Evolutionary conservation across 2,113 vertebrate genomes (phyloP).

Genomic region (Platichthys stellatus): DNA sequence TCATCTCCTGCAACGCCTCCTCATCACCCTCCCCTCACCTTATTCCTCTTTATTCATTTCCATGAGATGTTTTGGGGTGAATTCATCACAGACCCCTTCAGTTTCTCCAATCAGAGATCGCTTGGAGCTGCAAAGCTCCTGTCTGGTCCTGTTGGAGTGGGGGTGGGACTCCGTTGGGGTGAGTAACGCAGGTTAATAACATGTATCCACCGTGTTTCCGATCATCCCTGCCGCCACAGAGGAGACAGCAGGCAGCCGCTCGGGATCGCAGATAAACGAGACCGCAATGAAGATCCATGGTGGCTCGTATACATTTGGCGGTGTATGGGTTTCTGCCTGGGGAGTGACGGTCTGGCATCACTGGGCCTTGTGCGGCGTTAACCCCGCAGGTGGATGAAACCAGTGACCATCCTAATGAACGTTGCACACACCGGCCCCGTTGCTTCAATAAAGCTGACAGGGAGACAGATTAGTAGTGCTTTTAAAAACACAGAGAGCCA

Average conservation of each 20-base stretch:
- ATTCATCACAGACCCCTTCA: slow-evolving; percentile 54
- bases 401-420: slow-evolving; percentile 61
- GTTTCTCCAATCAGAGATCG: slow-evolving; percentile 30
- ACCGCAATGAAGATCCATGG: slow-evolving; percentile 40
- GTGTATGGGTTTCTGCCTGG: slow-evolving; percentile 7
- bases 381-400: slow-evolving; percentile 46
- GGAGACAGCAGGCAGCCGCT: slow-evolving; percentile 23
- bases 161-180: neutral
- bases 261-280: slow-evolving; percentile 39
- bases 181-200: slow-evolving; percentile 49
- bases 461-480: slow-evolving; percentile 72
- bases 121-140: slow-evolving; percentile 7
- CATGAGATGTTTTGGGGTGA: slow-evolving; percentile 43
- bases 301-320: neutral
- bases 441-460: slow-evolving; percentile 71
- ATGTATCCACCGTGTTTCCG: slow-evolving; percentile 37
- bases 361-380: slow-evolving; percentile 26
- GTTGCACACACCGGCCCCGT: slow-evolving; percentile 36
- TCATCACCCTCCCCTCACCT: slow-evolving; percentile 44
- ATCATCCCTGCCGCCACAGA: slow-evolving; percentile 21
- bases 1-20: slow-evolving; percentile 37
- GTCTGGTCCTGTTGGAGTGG: slow-evolving; percentile 10
- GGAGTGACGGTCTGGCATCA: slow-evolving; percentile 23
- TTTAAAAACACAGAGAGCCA: slow-evolving; percentile 69
- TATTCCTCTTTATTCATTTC: slow-evolving; percentile 55